These are phyloP conservation scores for Acleris emargana DNA, from an alignment of 2,888 invertebrate genomes.

Conservation along the genomic window DNA sequence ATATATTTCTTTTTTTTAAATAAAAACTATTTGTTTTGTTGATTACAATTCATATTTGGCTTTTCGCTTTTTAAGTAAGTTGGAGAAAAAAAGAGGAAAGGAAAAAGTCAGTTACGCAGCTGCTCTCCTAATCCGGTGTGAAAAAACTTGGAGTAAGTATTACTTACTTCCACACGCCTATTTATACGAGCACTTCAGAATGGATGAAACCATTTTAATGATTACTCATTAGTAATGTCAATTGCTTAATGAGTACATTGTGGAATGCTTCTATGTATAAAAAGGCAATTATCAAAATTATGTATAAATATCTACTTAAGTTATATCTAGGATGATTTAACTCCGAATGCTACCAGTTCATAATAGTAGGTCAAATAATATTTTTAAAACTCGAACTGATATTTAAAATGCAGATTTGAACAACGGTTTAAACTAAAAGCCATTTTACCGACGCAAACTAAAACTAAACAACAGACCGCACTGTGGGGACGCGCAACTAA, in stretches of 20 bases:
- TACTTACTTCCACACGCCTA: slow-evolving; percentile 11
- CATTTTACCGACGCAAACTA: slow-evolving; percentile 15
- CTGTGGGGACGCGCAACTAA: slow-evolving; percentile 16
- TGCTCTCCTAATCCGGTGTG: slow-evolving; percentile 39
- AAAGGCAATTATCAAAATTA: background rate
- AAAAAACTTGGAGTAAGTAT: slow-evolving; percentile 34
- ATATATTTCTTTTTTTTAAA: slow-evolving; percentile 23
- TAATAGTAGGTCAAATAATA: background rate
- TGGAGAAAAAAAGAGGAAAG: slow-evolving; percentile 32
- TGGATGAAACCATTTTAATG: slow-evolving; percentile 4
- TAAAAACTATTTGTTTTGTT: slow-evolving; percentile 28
- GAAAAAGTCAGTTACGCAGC: slow-evolving; percentile 40
- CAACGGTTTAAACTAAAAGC: slow-evolving; percentile 16
- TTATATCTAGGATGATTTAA: background rate
- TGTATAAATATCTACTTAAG: background rate
- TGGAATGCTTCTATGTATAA: background rate
- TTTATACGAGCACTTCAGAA: slow-evolving; percentile 13
- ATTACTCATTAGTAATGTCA: slow-evolving; percentile 6
- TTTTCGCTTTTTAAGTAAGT: slow-evolving; percentile 24
- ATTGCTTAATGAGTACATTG: background rate
- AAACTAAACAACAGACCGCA: slow-evolving; percentile 33
- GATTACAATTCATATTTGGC: slow-evolving; percentile 24
- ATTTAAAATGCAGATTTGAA: background rate
- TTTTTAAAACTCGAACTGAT: background rate
- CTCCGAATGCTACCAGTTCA: too few relatives aligned